Conservation (phyloP, 2,797 vertebrate species). For the Pseudochaenichthys georgianus region DNA sequence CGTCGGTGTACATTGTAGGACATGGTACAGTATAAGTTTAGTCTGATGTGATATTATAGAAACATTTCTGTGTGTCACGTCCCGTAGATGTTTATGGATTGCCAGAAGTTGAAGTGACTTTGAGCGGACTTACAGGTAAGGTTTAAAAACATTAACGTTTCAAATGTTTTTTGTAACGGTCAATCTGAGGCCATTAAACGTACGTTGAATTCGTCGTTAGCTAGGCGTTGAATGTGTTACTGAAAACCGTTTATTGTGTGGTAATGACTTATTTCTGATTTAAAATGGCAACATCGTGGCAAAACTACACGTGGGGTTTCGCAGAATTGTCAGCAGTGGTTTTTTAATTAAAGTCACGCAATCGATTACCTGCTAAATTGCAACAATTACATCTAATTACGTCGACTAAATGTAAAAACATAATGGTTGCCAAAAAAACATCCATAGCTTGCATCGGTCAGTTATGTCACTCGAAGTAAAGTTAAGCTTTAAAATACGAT, state of each 20-base stretch:
- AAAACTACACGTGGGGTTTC: conserved; percentile 44
- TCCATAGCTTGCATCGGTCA: neutral
- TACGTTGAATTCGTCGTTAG: no score
- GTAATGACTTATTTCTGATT: fast-evolving
- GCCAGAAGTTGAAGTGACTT: conserved; percentile 22
- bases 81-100: conserved; percentile 65
- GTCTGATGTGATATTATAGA: conserved; percentile 31
- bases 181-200: no score
- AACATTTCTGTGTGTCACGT: neutral
- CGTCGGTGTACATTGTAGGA: neutral
- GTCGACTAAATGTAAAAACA: neutral
- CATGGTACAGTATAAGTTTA: neutral
- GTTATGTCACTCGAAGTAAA: no score
- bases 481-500: no score
- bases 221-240: fast-evolving
- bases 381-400: no score
- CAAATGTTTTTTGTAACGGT: neutral
- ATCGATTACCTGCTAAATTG: neutral
- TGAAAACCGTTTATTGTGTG: fast-evolving
- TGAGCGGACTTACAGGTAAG: conserved; percentile 68
- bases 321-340: neutral
- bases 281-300: neutral
- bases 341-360: conserved; percentile 2
- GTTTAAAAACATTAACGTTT: neutral
- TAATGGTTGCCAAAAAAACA: fast-evolving